A percentile compares a stretch with the other conserved stretches of the same genome.
These are phyloP conservation scores for Muscidifurax raptorellus DNA, from an alignment of 1,140 invertebrate genomes.

Conservation along the genomic window DNA sequence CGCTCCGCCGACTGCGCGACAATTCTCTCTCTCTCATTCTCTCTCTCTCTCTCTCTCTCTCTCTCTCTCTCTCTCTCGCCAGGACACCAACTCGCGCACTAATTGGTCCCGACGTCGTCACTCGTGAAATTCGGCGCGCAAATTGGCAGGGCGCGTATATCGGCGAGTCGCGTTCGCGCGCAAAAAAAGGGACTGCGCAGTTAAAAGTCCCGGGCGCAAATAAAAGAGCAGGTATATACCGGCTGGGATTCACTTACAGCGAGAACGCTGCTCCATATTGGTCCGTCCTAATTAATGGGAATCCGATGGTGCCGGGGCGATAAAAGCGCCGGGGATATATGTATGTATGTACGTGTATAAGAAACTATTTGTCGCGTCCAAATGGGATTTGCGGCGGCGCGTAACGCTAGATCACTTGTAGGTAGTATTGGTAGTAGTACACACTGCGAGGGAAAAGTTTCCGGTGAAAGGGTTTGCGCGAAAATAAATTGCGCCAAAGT, in stretches of 20 bases:
- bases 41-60: too few species aligned
- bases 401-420: too few species aligned
- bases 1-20: background rate
- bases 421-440: too few species aligned
- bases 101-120: slow-evolving; percentile 57
- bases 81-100: slow-evolving; percentile 32
- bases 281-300: slow-evolving; percentile 26
- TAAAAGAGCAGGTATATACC: background rate
- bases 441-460: background rate
- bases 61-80: too few species aligned
- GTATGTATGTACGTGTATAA: too few species aligned
- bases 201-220: background rate
- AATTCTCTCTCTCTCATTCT: background rate
- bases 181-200: background rate
- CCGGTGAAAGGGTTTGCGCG: background rate
- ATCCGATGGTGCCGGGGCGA: background rate
- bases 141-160: background rate
- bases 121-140: slow-evolving; percentile 43
- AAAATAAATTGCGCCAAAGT: background rate
- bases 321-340: background rate
- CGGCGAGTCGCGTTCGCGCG: background rate
- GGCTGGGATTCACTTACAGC: background rate
- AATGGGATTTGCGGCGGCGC: too few species aligned
- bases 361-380: background rate
- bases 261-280: slow-evolving; percentile 7